phyloP scores from a whole-genome alignment of 1,140 invertebrate species.

The Eumaeus atala region DNA sequence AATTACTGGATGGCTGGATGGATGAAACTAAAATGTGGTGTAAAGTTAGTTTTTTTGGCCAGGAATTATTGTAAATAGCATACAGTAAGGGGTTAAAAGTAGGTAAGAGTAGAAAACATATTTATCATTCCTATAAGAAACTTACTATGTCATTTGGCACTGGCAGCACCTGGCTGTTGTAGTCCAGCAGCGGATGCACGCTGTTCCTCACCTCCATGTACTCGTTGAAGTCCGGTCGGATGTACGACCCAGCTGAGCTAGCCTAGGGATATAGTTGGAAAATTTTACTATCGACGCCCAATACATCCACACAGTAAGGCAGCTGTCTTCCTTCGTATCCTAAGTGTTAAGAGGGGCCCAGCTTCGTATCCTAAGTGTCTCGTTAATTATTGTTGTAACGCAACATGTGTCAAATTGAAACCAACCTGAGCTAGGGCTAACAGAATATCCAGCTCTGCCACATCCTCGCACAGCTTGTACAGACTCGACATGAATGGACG shows the following conservation, averaged over 20 bases:
- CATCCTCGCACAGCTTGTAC: constrained; percentile 86
- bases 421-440: constrained; percentile 81
- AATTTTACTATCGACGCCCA: background rate
- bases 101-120: too few species aligned
- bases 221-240: constrained; percentile 82
- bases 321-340: too few species aligned
- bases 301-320: too few species aligned
- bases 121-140: background rate
- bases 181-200: constrained; percentile 86
- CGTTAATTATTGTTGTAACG: too few species aligned
- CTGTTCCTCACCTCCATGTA: constrained; percentile 81
- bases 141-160: constrained; percentile 87
- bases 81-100: too few species aligned
- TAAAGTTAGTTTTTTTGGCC: too few species aligned
- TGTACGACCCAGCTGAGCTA: constrained; percentile 75
- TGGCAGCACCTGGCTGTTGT: constrained; percentile 75
- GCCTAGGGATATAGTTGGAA: constrained; percentile 35
- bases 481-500: constrained; percentile 82
- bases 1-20: too few species aligned
- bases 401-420: constrained; percentile 7
- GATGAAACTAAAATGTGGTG: too few species aligned
- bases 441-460: constrained; percentile 87
- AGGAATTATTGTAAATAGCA: too few species aligned
- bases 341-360: too few species aligned
- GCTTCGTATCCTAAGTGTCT: too few species aligned